A percentile compares a stretch with the other conserved stretches of the same genome.
phyloP scores from a whole-genome alignment of 2,113 vertebrate genomes.

The Catharus minimus region DNA sequence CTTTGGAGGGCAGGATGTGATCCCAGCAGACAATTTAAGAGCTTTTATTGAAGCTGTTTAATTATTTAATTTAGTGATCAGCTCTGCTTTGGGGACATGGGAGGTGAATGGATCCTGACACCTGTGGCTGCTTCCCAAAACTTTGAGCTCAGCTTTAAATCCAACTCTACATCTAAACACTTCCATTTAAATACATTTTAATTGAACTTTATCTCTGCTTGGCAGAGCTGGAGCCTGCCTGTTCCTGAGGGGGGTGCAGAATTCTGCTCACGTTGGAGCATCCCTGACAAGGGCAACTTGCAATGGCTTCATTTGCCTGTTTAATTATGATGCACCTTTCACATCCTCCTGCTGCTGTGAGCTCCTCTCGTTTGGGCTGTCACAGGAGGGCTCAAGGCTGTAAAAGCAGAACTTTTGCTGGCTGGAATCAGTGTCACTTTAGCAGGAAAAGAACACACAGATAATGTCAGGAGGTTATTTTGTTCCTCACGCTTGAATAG shows the following conservation, averaged over 20 bases:
- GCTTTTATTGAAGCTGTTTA: neutral
- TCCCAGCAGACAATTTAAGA: neutral
- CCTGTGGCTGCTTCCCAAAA: neutral
- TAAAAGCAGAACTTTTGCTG: neutral
- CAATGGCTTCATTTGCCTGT: neutral
- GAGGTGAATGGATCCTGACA: accelerated
- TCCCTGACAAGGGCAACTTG: neutral
- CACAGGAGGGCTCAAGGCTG: neutral
- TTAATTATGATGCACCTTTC: constrained; percentile 28
- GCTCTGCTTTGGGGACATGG: neutral
- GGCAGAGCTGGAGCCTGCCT: neutral
- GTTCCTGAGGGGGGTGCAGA: neutral
- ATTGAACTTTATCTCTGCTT: neutral
- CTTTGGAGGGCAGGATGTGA: neutral
- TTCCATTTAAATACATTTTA: accelerated
- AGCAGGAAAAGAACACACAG: constrained; percentile 25
- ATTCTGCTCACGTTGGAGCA: accelerated
- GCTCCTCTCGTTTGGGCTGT: neutral
- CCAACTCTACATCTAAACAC: no score
- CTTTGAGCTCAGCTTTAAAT: neutral
- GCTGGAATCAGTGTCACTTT: neutral
- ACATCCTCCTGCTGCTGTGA: neutral
- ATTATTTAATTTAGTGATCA: neutral
- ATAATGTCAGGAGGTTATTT: constrained; percentile 55
- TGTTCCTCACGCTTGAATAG: neutral